Evolutionary conservation across 2,113 vertebrate species (phyloP).

Genomic region (Trochalopteron elliotii): DNA sequence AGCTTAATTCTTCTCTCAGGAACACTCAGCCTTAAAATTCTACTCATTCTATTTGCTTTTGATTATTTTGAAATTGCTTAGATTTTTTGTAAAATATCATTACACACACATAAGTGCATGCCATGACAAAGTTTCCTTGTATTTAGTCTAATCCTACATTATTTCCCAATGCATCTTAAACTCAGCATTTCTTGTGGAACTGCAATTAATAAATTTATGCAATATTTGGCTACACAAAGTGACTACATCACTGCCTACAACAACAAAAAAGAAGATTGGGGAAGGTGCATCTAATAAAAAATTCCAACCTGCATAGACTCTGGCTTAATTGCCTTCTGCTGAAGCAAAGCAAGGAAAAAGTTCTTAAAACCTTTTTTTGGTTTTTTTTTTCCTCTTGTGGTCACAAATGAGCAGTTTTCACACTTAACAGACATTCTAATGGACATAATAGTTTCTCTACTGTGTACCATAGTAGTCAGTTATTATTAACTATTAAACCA

Average conservation of each 20-base stretch:
- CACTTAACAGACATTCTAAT: neutral
- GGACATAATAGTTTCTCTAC: neutral
- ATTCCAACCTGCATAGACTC: neutral
- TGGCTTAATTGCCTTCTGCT: neutral
- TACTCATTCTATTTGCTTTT: neutral
- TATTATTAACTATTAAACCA: slow-evolving; percentile 33
- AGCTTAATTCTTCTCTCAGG: neutral
- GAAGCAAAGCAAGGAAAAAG: neutral
- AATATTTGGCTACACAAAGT: neutral
- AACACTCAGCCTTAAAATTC: neutral
- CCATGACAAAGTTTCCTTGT: neutral
- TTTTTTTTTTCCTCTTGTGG: neutral
- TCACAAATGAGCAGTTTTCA: neutral
- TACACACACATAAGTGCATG: neutral
- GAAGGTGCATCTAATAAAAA: neutral
- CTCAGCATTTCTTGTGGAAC: neutral
- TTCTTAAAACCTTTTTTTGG: neutral
- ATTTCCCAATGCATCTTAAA: neutral
- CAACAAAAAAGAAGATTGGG: neutral
- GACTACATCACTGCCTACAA: neutral
- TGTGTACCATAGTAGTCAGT: neutral
- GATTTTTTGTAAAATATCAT: neutral
- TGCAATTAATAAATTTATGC: neutral
- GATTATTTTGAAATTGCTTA: neutral
- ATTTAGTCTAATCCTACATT: neutral